phyloP scores from a whole-genome alignment of 2,113 vertebrate genomes.

The Cinclus mexicanus region DNA sequence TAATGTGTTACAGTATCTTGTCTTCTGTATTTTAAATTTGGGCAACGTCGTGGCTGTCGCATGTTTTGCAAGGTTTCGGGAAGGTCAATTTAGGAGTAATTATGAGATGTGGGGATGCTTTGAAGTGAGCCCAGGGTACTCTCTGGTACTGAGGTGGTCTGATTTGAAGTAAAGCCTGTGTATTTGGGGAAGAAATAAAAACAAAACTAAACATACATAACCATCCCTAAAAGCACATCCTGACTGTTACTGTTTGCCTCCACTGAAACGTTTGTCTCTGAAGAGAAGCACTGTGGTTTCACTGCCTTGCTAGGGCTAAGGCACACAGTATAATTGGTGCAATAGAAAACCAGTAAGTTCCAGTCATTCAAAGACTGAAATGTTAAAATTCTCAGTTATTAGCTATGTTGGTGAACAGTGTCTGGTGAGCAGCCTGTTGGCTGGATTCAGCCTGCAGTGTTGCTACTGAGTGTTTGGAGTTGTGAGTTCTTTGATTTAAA shows the following conservation, averaged over 20 bases:
- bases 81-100: neutral
- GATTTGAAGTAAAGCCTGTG: neutral
- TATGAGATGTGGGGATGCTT: neutral
- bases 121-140: neutral
- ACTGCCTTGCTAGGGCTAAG: neutral
- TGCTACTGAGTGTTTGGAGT: neutral
- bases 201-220: neutral
- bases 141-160: neutral
- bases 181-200: neutral
- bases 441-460: neutral
- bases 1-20: neutral
- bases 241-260: neutral
- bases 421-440: neutral
- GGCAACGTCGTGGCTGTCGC: neutral
- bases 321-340: neutral
- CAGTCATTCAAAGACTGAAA: neutral
- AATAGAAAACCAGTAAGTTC: neutral
- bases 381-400: neutral
- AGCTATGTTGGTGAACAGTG: neutral
- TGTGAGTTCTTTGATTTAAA: neutral
- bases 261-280: neutral
- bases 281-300: neutral
- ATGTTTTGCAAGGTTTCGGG: neutral
- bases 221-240: neutral
- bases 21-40: neutral